A percentile compares a stretch with the other conserved stretches of the same genome.
Conservation (phyloP, 2,113 vertebrate genomes). For the Cercocebus atys region DNA sequence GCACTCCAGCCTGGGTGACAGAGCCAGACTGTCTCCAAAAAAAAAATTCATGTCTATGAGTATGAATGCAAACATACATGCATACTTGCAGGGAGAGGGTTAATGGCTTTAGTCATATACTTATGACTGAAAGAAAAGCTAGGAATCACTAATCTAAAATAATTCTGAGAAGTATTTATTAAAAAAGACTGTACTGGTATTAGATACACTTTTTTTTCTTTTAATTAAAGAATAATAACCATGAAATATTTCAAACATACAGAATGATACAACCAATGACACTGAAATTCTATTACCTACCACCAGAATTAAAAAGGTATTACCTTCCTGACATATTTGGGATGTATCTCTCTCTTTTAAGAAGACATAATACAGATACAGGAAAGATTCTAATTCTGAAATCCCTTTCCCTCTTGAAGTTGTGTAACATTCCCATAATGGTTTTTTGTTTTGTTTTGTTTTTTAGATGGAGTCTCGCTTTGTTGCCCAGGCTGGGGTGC, state of each 20-base stretch:
- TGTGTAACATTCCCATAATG: not conserved
- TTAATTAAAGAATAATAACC: not conserved
- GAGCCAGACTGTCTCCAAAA: too few relatives aligned
- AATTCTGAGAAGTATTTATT: constrained; percentile 9
- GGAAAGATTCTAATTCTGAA: not conserved
- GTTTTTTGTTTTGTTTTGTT: not conserved
- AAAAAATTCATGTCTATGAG: not conserved
- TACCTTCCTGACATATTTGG: not conserved
- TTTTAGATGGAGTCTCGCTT: too few relatives aligned
- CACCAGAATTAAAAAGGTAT: constrained; percentile 11
- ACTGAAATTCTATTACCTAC: not conserved
- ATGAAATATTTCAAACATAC: constrained; percentile 20
- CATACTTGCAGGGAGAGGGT: not conserved
- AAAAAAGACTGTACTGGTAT: not conserved
- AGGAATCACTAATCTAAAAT: not conserved
- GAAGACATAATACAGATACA: not conserved
- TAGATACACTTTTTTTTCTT: not conserved
- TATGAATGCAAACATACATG: not conserved
- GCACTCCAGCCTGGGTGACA: too few relatives aligned
- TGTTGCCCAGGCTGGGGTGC: too few relatives aligned
- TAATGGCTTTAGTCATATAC: not conserved
- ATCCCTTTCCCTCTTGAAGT: not conserved
- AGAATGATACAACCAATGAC: not conserved
- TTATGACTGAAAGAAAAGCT: not conserved
- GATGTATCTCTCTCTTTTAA: not conserved